A percentile compares a stretch with the other conserved stretches of the same genome.
These are phyloP conservation scores for Python bivittatus DNA, from an alignment of 2,113 vertebrate genomes.

Conservation along the genomic window DNA sequence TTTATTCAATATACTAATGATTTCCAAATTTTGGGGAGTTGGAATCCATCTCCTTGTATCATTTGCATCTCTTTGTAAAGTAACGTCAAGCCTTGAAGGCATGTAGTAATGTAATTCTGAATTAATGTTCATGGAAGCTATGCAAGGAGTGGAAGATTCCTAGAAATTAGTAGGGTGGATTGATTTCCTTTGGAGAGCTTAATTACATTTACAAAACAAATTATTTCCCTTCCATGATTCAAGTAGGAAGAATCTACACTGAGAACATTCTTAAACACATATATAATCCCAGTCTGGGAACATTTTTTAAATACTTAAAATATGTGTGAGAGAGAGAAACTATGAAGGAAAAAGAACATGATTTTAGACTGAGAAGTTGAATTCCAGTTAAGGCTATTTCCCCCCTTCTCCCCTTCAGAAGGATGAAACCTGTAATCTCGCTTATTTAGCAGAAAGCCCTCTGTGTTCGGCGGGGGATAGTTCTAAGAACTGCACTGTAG, in stretches of 20 bases:
- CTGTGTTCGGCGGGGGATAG: neutral
- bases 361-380: neutral
- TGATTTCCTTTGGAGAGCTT: neutral
- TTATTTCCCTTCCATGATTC: neutral
- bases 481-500: neutral
- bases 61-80: constrained; percentile 34
- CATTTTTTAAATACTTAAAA: neutral
- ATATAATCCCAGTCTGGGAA: neutral
- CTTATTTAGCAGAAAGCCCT: neutral
- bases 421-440: neutral
- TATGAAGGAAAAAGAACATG: neutral
- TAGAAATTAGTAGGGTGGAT: neutral
- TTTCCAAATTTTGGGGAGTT: neutral
- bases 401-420: neutral
- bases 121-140: neutral
- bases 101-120: neutral
- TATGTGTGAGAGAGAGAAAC: neutral
- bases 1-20: constrained; percentile 4
- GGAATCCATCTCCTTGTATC: neutral
- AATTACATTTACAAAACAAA: constrained; percentile 7
- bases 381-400: neutral
- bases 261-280: neutral
- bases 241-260: neutral
- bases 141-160: neutral
- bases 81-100: constrained; percentile 7